A percentile compares a stretch with the other conserved stretches of the same genome.
These are phyloP conservation scores for Dipodomys stephensi DNA, from an alignment of 2,113 vertebrate genomes.

Conservation along the genomic window DNA sequence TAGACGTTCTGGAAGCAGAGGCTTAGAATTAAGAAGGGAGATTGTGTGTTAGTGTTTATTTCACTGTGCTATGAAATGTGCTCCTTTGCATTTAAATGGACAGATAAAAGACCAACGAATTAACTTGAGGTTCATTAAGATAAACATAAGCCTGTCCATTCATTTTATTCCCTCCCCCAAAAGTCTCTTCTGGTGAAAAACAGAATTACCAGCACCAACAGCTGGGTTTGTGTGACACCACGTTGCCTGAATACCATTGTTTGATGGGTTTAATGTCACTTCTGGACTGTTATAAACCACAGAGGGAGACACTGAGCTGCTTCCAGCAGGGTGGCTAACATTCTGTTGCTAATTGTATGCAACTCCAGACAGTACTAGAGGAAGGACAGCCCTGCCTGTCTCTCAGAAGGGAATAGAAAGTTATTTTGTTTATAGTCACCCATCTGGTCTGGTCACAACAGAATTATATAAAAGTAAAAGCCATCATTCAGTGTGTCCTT, in stretches of 20 bases:
- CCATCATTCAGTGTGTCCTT: slow-evolving; percentile 81
- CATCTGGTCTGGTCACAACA: slow-evolving; percentile 87
- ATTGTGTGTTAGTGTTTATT: slow-evolving; percentile 77
- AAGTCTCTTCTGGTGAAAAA: slow-evolving; percentile 78
- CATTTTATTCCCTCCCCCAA: slow-evolving; percentile 53
- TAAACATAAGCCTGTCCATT: slow-evolving; percentile 78
- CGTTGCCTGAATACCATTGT: slow-evolving; percentile 67
- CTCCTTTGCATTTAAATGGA: slow-evolving; percentile 86
- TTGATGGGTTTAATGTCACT: slow-evolving; percentile 77
- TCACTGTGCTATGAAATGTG: slow-evolving; percentile 80
- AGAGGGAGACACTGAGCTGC: slow-evolving; percentile 79
- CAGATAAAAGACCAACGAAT: slow-evolving; percentile 78
- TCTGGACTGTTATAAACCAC: slow-evolving; percentile 77
- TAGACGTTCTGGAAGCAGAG: slow-evolving; percentile 79
- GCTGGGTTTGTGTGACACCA: slow-evolving; percentile 60
- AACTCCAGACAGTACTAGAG: slow-evolving; percentile 80
- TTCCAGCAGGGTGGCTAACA: slow-evolving; percentile 88
- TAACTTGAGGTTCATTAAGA: slow-evolving; percentile 85
- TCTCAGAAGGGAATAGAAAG: slow-evolving; percentile 85
- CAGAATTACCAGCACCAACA: slow-evolving; percentile 75
- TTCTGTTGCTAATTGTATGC: slow-evolving; percentile 88
- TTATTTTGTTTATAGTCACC: slow-evolving; percentile 86
- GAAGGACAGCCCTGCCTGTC: slow-evolving; percentile 80
- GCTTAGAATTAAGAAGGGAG: slow-evolving; percentile 68
- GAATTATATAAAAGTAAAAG: slow-evolving; percentile 78